phyloP scores from a whole-genome alignment of 2,113 vertebrate genomes.

The Vireo altiloquus region DNA sequence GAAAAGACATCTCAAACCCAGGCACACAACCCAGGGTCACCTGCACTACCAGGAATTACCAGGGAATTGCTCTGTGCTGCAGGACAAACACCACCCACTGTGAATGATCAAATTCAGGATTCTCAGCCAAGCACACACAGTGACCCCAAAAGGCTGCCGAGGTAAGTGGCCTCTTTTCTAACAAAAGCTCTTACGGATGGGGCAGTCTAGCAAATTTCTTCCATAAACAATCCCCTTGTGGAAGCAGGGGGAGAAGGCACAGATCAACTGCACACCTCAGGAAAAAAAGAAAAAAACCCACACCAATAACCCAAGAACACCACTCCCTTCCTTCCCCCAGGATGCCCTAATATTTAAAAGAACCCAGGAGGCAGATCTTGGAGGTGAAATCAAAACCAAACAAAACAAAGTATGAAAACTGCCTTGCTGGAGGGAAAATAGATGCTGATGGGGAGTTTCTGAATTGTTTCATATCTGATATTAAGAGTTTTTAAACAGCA shows the following conservation, averaged over 20 bases:
- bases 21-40: neutral
- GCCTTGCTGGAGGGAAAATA: neutral
- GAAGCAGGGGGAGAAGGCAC: neutral
- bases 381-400: neutral
- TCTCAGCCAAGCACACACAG: neutral
- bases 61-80: neutral
- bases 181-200: neutral
- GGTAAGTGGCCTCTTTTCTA: neutral
- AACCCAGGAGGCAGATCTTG: neutral
- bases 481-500: neutral
- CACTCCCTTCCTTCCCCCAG: neutral
- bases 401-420: neutral
- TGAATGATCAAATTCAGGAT: neutral
- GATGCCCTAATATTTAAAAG: neutral
- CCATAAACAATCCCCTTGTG: neutral
- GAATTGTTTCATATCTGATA: neutral
- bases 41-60: neutral
- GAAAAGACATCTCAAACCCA: neutral
- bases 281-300: neutral
- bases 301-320: neutral
- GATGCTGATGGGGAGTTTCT: neutral
- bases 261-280: neutral
- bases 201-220: neutral
- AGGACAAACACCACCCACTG: neutral
- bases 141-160: neutral